Conservation (phyloP, 1,140 invertebrate genomes). For the Sitophilus oryzae region DNA sequence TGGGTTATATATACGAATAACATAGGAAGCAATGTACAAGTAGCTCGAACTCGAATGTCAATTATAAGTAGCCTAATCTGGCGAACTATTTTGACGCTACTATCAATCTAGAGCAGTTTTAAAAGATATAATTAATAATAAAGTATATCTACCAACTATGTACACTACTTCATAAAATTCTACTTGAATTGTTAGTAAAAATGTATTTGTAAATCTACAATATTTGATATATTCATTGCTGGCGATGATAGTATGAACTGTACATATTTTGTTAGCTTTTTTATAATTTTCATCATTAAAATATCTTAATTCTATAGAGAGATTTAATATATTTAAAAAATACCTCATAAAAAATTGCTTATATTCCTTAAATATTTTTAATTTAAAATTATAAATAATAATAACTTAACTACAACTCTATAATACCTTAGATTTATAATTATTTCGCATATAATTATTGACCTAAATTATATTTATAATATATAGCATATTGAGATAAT, state of each 20-base stretch:
- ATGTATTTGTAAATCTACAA: neutral
- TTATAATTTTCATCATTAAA: neutral
- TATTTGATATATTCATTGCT: neutral
- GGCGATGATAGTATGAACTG: neutral
- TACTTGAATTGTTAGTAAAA: constrained; percentile 7
- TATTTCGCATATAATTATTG: neutral
- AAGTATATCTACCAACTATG: neutral
- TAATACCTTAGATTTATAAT: no score
- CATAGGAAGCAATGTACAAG: constrained; percentile 44
- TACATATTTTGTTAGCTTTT: neutral
- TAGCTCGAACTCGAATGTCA: constrained; percentile 37
- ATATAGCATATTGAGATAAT: neutral
- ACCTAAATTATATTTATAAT: neutral
- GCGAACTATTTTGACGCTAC: constrained; percentile 23
- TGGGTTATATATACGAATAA: constrained; percentile 21
- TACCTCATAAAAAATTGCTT: neutral
- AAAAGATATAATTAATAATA: neutral
- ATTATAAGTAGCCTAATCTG: constrained; percentile 37
- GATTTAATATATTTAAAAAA: neutral
- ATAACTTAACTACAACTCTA: neutral
- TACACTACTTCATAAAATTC: constrained; percentile 7
- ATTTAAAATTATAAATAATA: neutral
- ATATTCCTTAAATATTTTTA: neutral
- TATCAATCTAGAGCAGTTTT: constrained; percentile 6
- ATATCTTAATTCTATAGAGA: neutral